Evolutionary conservation across 2,113 vertebrate species (phyloP).

Genomic region (Tupaia tana): DNA sequence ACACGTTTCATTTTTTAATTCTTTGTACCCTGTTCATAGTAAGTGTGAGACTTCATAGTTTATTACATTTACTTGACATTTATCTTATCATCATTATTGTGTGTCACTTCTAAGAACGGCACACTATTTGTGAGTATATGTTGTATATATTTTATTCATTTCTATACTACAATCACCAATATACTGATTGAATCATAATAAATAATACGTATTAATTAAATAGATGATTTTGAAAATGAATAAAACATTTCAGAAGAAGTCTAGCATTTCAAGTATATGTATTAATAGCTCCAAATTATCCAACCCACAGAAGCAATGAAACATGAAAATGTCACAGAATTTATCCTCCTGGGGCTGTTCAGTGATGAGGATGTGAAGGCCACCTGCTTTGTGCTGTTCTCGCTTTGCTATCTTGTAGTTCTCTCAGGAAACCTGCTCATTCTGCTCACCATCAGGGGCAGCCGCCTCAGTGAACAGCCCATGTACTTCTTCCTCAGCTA

Average conservation of each 20-base stretch:
- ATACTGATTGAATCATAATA: neutral
- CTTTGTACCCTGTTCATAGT: neutral
- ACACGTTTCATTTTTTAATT: neutral
- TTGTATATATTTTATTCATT: neutral
- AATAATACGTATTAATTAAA: neutral
- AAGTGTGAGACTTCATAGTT: neutral
- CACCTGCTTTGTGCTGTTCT: slow-evolving; percentile 15
- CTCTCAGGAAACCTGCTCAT: slow-evolving; percentile 69
- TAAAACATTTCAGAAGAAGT: neutral
- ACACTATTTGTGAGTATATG: neutral
- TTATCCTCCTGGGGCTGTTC: slow-evolving; percentile 56
- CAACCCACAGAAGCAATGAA: neutral
- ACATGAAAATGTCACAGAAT: slow-evolving; percentile 63
- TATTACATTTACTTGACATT: neutral
- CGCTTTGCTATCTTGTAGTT: slow-evolving; percentile 57
- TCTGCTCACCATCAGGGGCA: slow-evolving; percentile 63
- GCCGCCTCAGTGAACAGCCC: slow-evolving; percentile 57
- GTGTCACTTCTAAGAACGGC: neutral
- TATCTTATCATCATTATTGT: neutral
- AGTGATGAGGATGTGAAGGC: neutral
- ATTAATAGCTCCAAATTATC: neutral
- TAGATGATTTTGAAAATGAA: neutral
- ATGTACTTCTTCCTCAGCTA: slow-evolving; percentile 77
- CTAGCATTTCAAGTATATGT: neutral
- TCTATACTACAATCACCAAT: neutral